phyloP scores from a whole-genome alignment of 2,888 invertebrate genomes.

The Hypercompe scribonia region DNA sequence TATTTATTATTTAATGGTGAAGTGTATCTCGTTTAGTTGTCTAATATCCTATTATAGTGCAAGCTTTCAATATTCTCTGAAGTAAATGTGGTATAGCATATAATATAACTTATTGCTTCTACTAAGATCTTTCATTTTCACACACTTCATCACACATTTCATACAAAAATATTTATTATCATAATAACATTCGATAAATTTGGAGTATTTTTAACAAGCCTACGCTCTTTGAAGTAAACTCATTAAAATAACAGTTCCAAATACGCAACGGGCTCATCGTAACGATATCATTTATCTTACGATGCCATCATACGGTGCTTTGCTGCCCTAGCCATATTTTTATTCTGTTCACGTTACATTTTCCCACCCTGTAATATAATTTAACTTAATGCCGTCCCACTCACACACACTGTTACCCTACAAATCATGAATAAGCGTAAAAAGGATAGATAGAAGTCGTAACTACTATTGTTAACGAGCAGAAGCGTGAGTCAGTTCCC shows the following conservation, averaged over 20 bases:
- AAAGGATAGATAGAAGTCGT: conserved; percentile 51
- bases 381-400: conserved; percentile 47
- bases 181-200: neutral
- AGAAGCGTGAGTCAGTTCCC: conserved; percentile 41
- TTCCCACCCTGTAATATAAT: conserved; percentile 57
- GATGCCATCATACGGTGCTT: conserved; percentile 53
- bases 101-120: no score
- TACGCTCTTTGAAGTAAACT: neutral
- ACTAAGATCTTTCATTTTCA: no score
- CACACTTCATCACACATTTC: no score
- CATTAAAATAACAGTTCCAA: conserved; percentile 26
- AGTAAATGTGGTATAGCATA: no score
- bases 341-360: conserved; percentile 66
- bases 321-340: conserved; percentile 62
- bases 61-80: no score
- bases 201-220: neutral
- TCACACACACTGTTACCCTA: conserved; percentile 34
- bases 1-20: neutral
- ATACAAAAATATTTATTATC: no score
- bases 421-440: conserved; percentile 58
- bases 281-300: conserved; percentile 50
- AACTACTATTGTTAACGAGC: conserved; percentile 42
- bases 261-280: conserved; percentile 21
- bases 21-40: neutral
- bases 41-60: no score